Base-by-base conservation (phyloP, 1,140 invertebrate species). In the Drosophila neocordata region DNA sequence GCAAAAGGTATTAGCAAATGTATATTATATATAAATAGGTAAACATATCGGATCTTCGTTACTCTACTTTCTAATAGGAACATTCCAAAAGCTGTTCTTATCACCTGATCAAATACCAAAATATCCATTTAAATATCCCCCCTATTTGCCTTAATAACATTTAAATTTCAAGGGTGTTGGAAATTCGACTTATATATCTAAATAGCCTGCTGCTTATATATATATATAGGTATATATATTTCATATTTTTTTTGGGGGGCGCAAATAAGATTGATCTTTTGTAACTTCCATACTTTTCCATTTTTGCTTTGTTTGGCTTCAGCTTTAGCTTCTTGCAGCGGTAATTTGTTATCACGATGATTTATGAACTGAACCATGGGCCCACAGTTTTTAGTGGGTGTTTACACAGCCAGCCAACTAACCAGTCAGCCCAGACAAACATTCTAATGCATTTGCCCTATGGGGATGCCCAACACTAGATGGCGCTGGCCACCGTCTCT, bases 321-420 rank as follows among this genome's bases (percentile, higher is more conserved):
- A 27, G 22, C 13, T 57, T 8, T 56, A 65, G 34, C 60, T 58
- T 64, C 67, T 74, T 73, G 85, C 81, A 89, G 85, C 85, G 85
- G 85, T 82, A 89, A 89, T 89, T 89, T 89, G 87, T 79, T 89
- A 89, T 89, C 85, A 72, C 78, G 85, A 89, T 89, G 85, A 89
- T 89, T 89, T 89, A 89, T 89, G 85, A 89, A 89, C 85, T 71
- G 74, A 74, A 24, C 70, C 60, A 76, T 65, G 59, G 64, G 58
- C 57, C 20, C 5, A 58, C 22, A 52, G 73, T 68, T 74, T 89
- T 82, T 77, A 76, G 85, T 89, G 85, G 85, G 85, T 89, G 85
- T 89, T 89, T 89, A 89, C 85, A 89, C 74, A 89, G 53, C 62
- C 31, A 82, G 55, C 70, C 68, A 48, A 4, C 41, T 11, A 48